These are phyloP conservation scores for Sciurus carolinensis DNA, from an alignment of 2,797 vertebrate genomes.

Conservation along the genomic window DNA sequence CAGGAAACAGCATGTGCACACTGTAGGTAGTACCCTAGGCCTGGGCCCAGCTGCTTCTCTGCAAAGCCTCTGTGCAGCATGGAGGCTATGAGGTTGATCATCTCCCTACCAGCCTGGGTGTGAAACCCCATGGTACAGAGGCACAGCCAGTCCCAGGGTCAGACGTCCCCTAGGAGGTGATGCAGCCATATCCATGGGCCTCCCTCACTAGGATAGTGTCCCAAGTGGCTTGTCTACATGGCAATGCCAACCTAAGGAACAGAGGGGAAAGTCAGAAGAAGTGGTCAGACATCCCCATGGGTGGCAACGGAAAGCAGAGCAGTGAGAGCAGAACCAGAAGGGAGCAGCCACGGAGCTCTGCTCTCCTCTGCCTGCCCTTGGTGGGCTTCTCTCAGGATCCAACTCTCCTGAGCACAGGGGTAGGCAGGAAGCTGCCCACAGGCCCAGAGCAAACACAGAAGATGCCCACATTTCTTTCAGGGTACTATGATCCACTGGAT, in stretches of 20 bases:
- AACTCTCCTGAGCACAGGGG: background rate
- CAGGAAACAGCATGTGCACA: background rate
- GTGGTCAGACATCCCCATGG: background rate
- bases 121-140: background rate
- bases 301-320: background rate
- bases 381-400: background rate
- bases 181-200: background rate
- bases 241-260: background rate
- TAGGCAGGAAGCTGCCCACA: background rate
- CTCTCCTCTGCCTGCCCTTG: background rate
- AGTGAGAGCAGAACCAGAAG: background rate
- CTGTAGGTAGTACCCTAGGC: background rate
- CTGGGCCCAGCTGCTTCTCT: background rate
- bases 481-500: background rate
- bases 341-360: background rate
- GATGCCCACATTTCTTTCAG: background rate
- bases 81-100: background rate
- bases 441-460: background rate
- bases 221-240: background rate
- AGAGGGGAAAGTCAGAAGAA: conserved; percentile 49
- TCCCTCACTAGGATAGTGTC: background rate
- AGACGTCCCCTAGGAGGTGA: accelerated
- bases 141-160: background rate
- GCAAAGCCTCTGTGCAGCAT: background rate
- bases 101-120: background rate